Percentiles rank a stretch among this genome's conserved stretches.
These are phyloP conservation scores for Sylvicola cinctus DNA, from an alignment of 2,888 invertebrate species.

Conservation along the genomic window DNA sequence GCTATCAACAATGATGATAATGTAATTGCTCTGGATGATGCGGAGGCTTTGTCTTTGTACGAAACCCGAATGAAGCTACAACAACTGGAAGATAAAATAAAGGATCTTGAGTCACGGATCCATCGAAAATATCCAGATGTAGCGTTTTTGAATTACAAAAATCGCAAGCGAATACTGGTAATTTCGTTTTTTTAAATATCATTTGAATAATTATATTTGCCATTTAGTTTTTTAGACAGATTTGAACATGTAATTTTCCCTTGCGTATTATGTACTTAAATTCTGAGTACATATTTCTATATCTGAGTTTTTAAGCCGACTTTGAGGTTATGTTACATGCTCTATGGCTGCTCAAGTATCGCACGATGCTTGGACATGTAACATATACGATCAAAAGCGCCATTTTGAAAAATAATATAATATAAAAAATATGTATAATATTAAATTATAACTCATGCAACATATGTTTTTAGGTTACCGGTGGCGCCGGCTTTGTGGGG, in stretches of 20 bases:
- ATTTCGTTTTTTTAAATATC: conserved; percentile 11
- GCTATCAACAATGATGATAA: not conserved
- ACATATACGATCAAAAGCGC: too few species aligned
- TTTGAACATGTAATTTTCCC: too few species aligned
- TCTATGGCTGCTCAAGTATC: too few species aligned
- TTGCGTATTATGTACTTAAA: too few species aligned
- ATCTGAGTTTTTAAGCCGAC: too few species aligned
- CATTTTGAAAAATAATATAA: too few species aligned
- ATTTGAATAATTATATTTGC: too few species aligned
- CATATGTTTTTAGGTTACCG: conserved; percentile 47
- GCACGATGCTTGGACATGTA: too few species aligned
- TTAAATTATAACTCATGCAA: not conserved
- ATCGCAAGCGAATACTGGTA: conserved; percentile 80
- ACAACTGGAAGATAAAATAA: conserved; percentile 49
- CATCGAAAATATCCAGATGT: conserved; percentile 80
- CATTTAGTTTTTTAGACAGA: too few species aligned
- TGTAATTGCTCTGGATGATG: conserved; percentile 11
- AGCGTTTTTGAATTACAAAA: conserved; percentile 76
- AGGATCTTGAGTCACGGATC: conserved; percentile 45
- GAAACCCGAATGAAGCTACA: conserved; percentile 42
- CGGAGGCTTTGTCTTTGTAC: conserved; percentile 25
- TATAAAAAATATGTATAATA: too few species aligned
- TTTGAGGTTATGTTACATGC: too few species aligned
- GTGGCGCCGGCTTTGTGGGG: conserved; percentile 98
- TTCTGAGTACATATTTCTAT: too few species aligned